Evolutionary conservation across 2,113 vertebrate genomes (phyloP).

Genomic region (Oxyura jamaicensis): DNA sequence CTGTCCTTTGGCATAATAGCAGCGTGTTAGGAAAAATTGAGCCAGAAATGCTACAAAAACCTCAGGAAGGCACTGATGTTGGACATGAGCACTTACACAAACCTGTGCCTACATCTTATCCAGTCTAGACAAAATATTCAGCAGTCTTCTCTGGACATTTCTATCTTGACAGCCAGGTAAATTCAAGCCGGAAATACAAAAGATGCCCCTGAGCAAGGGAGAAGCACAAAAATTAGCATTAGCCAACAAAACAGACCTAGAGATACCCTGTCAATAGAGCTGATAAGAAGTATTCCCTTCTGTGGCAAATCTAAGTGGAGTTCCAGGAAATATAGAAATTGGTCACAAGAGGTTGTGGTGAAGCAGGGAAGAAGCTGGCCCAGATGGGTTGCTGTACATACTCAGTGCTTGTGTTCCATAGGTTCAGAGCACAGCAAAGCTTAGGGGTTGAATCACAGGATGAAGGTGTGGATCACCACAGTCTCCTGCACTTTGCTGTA

Average conservation of each 20-base stretch:
- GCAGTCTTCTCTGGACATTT: background rate
- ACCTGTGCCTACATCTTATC: background rate
- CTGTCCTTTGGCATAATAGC: background rate
- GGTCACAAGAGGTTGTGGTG: background rate
- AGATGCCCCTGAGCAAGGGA: background rate
- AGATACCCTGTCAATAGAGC: background rate
- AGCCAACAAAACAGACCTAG: background rate
- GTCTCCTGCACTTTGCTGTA: background rate
- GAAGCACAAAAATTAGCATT: background rate
- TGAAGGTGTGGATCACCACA: background rate
- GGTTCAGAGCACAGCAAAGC: background rate
- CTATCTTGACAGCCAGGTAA: background rate
- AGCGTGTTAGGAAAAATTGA: background rate
- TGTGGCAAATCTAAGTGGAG: background rate
- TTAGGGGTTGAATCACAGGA: rapidly evolving
- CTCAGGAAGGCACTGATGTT: background rate
- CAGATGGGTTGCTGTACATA: background rate
- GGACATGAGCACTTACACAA: background rate
- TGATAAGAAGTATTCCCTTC: background rate
- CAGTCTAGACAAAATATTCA: background rate
- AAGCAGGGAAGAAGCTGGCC: background rate
- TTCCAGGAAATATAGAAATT: background rate
- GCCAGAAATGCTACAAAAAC: background rate
- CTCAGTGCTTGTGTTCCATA: background rate
- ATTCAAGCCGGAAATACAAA: background rate